These are phyloP conservation scores for Temnothorax longispinosus DNA, from an alignment of 1,140 invertebrate species.

Conservation along the genomic window DNA sequence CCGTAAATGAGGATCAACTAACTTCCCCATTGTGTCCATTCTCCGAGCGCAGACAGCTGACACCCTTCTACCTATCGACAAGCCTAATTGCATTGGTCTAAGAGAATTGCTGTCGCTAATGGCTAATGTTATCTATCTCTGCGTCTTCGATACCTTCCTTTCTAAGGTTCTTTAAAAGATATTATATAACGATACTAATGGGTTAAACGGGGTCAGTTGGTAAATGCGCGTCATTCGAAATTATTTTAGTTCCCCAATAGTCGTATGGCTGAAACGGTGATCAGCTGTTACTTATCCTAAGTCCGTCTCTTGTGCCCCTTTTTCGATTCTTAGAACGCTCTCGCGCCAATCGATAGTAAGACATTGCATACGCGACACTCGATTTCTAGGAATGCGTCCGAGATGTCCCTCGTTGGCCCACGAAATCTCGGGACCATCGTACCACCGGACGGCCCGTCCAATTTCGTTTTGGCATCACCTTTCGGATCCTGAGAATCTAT, in stretches of 20 bases:
- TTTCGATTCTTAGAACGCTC: not conserved
- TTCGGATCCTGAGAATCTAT: slow-evolving; percentile 59
- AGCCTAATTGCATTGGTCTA: slow-evolving; percentile 59
- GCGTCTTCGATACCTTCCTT: not conserved
- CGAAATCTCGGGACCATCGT: slow-evolving; percentile 51
- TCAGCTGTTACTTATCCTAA: not conserved
- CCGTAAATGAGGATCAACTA: slow-evolving; percentile 69
- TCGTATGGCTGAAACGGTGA: not conserved
- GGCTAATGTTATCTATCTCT: slow-evolving; percentile 46
- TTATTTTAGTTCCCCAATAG: slow-evolving; percentile 3
- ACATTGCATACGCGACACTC: slow-evolving; percentile 55
- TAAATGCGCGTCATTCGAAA: not conserved
- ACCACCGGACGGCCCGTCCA: slow-evolving; percentile 22
- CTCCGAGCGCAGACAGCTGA: slow-evolving; percentile 29
- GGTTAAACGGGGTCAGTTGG: not conserved
- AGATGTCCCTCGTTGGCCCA: slow-evolving; percentile 19
- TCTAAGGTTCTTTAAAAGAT: not conserved
- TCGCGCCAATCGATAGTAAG: slow-evolving; percentile 32
- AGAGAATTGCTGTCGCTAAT: slow-evolving; percentile 40
- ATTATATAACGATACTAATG: not conserved
- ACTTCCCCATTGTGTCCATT: slow-evolving; percentile 63
- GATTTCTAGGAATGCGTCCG: slow-evolving; percentile 60
- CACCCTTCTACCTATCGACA: slow-evolving; percentile 56
- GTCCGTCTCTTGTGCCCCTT: not conserved
- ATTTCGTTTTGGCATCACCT: slow-evolving; percentile 43